Percentiles rank a stretch among this genome's conserved stretches.
phyloP scores from a whole-genome alignment of 1,140 invertebrate genomes.

The Euwallacea fornicatus region DNA sequence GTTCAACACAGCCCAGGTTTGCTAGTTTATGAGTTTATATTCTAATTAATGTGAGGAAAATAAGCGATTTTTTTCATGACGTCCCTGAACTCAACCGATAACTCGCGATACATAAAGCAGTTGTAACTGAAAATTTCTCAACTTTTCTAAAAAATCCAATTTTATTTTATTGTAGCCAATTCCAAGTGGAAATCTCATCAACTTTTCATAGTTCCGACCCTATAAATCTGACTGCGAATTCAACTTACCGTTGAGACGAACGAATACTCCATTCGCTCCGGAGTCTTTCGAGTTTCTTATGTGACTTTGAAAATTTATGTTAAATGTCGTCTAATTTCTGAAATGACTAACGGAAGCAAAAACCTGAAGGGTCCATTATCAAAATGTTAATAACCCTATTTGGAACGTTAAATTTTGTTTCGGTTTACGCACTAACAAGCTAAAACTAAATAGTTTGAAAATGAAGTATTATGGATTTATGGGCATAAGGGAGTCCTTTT shows the following conservation, averaged over 20 bases:
- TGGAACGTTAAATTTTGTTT: too few species aligned
- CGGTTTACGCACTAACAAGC: too few species aligned
- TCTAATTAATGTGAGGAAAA: not conserved
- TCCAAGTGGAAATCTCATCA: slow-evolving; percentile 47
- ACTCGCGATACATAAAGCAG: slow-evolving; percentile 40
- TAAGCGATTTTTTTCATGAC: not conserved
- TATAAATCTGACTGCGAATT: slow-evolving; percentile 48
- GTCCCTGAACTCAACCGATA: slow-evolving; percentile 15
- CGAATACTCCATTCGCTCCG: not conserved
- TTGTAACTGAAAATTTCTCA: slow-evolving; percentile 46
- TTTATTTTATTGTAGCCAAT: slow-evolving; percentile 50
- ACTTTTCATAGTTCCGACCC: slow-evolving; percentile 51
- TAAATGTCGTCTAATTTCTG: not conserved
- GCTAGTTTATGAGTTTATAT: too few species aligned
- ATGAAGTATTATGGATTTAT: too few species aligned
- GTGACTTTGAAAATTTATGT: not conserved
- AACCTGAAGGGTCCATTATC: too few species aligned
- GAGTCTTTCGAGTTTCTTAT: slow-evolving; percentile 12
- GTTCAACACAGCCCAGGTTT: too few species aligned
- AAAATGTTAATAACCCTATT: too few species aligned
- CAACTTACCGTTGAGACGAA: slow-evolving; percentile 19
- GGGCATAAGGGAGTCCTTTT: too few species aligned
- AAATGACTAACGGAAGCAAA: too few species aligned
- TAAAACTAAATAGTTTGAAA: too few species aligned
- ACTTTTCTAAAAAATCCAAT: slow-evolving; percentile 51